These are phyloP conservation scores for Sericinus montela DNA, from an alignment of 2,888 invertebrate species.

Conservation along the genomic window DNA sequence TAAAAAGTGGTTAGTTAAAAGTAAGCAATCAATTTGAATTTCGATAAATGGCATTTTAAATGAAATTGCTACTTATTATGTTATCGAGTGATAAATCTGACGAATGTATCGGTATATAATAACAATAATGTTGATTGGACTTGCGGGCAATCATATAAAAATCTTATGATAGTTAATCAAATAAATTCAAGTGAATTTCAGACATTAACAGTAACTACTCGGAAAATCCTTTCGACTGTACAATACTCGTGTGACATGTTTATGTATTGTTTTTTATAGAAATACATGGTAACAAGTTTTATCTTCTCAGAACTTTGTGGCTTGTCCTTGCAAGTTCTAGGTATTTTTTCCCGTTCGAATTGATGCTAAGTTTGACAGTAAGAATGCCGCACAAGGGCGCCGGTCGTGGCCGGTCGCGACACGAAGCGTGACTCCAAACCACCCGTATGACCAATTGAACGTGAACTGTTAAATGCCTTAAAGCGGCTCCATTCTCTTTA, in stretches of 20 bases:
- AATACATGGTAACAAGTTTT: neutral
- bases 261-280: slow-evolving; percentile 5
- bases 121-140: slow-evolving; percentile 11
- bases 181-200: slow-evolving; percentile 14
- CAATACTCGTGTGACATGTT: slow-evolving; percentile 7
- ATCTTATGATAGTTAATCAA: slow-evolving; percentile 10
- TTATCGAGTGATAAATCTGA: neutral
- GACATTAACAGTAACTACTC: slow-evolving; percentile 2
- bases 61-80: neutral
- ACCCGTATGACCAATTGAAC: slow-evolving; percentile 36
- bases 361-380: slow-evolving; percentile 68
- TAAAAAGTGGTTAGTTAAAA: slow-evolving; percentile 30
- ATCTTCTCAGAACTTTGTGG: slow-evolving; percentile 24
- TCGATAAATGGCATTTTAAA: neutral
- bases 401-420: slow-evolving; percentile 63
- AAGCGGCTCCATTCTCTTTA: slow-evolving; percentile 25
- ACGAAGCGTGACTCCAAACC: slow-evolving; percentile 56
- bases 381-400: slow-evolving; percentile 61
- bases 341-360: slow-evolving; percentile 52
- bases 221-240: slow-evolving; percentile 6
- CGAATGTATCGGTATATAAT: slow-evolving; percentile 8
- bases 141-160: slow-evolving; percentile 1
- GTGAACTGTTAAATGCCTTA: slow-evolving; percentile 37
- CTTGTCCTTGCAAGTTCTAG: slow-evolving; percentile 53
- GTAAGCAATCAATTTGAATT: slow-evolving; percentile 16